Evolutionary conservation across 2,888 invertebrate species (phyloP).

Genomic region (Abrostola triplasia): DNA sequence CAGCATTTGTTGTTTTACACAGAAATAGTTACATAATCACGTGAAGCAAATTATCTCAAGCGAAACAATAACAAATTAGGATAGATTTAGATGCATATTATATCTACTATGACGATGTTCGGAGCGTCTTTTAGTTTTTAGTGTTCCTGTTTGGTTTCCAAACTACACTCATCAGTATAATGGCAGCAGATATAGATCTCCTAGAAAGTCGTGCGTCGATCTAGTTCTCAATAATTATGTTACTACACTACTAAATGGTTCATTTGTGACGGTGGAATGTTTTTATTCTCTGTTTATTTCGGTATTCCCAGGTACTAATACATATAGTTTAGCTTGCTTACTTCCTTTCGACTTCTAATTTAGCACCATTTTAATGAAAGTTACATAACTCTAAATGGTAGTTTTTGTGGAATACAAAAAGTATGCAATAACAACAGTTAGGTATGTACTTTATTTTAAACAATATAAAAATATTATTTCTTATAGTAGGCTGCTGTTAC

Average conservation of each 20-base stretch:
- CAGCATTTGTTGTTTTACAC: neutral
- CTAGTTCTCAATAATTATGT: constrained; percentile 3
- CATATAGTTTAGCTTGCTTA: constrained; percentile 8
- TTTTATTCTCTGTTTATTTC: constrained; percentile 24
- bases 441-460: constrained; percentile 84
- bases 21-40: constrained; percentile 1
- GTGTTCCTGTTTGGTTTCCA: no score
- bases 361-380: constrained; percentile 84
- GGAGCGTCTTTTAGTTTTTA: no score
- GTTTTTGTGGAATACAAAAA: constrained; percentile 76
- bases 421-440: constrained; percentile 79
- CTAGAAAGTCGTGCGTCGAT: neutral
- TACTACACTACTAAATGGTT: constrained; percentile 9
- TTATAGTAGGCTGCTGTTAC: constrained; percentile 78
- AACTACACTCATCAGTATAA: no score
- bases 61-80: neutral
- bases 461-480: constrained; percentile 86
- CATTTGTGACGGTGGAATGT: constrained; percentile 44
- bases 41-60: neutral
- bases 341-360: constrained; percentile 64
- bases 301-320: constrained; percentile 10
- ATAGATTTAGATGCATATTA: neutral
- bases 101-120: neutral
- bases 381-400: constrained; percentile 57
- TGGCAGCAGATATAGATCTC: no score